Percentiles rank a stretch among this genome's conserved stretches.
These are phyloP conservation scores for Dolomedes plantarius DNA, from an alignment of 2,888 invertebrate genomes.

Conservation along the genomic window DNA sequence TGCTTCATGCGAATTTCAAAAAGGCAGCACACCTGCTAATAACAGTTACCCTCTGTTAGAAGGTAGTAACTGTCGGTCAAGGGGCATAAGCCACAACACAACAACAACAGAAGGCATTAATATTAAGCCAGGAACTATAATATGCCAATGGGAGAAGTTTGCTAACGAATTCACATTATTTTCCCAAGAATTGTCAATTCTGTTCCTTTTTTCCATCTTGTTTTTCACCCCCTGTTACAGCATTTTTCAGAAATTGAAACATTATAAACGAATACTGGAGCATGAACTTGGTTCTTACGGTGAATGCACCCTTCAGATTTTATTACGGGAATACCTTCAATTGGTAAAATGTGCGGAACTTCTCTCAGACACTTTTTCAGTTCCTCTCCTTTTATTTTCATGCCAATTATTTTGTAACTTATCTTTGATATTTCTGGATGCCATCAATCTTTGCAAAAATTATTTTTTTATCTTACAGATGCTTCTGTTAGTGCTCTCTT, in stretches of 20 bases:
- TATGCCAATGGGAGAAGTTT: background rate
- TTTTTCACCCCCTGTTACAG: background rate
- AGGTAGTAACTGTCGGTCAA: no score
- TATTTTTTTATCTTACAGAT: background rate
- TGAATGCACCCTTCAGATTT: no score
- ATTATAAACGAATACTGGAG: no score
- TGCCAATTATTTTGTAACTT: background rate
- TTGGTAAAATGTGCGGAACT: background rate
- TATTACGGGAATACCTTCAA: background rate
- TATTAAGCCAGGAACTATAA: no score
- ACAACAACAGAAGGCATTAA: no score
- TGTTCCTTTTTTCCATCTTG: background rate
- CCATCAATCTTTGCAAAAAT: background rate
- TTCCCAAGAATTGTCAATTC: background rate
- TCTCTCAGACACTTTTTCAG: background rate
- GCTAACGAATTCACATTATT: background rate
- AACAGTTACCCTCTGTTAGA: no score
- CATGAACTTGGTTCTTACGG: no score
- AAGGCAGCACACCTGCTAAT: no score
- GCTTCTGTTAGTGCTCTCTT: background rate
- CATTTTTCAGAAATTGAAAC: no score
- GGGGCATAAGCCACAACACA: no score
- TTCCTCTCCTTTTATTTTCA: background rate
- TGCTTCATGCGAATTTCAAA: no score
- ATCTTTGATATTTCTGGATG: background rate